A percentile compares a stretch with the other conserved stretches of the same genome.
phyloP scores from a whole-genome alignment of 2,797 vertebrate genomes.

The Bucorvus abyssinicus region DNA sequence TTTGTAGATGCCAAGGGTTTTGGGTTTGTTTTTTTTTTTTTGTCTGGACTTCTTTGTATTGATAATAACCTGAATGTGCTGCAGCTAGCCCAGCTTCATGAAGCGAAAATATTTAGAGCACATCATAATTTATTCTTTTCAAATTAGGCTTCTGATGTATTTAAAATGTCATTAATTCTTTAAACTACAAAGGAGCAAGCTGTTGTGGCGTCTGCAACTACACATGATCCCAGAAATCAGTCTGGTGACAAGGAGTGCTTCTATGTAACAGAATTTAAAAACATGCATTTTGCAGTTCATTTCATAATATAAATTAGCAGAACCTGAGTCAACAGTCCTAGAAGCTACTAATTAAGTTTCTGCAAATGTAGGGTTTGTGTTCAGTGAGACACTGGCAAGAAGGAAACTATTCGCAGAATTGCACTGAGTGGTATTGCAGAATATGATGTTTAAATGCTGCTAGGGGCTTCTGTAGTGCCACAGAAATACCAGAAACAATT shows the following conservation, averaged over 20 bases:
- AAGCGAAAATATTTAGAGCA: neutral
- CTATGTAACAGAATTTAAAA: neutral
- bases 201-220: neutral
- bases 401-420: neutral
- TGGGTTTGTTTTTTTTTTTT: conserved; percentile 28
- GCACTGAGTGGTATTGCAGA: neutral
- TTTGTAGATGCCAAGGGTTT: neutral
- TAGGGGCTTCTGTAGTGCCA: neutral
- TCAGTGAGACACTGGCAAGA: neutral
- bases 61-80: neutral
- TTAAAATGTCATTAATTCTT: neutral
- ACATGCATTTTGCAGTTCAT: neutral
- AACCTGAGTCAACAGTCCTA: neutral
- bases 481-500: neutral
- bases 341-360: neutral
- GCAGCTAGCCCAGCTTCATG: neutral
- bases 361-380: neutral
- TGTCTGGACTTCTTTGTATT: neutral
- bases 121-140: neutral
- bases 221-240: neutral
- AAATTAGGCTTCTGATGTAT: neutral
- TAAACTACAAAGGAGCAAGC: neutral
- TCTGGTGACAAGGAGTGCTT: neutral
- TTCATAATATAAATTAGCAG: neutral
- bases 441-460: neutral